Evolutionary conservation across 2,113 vertebrate species (phyloP).

Genomic region (Pelmatolapia mariae): DNA sequence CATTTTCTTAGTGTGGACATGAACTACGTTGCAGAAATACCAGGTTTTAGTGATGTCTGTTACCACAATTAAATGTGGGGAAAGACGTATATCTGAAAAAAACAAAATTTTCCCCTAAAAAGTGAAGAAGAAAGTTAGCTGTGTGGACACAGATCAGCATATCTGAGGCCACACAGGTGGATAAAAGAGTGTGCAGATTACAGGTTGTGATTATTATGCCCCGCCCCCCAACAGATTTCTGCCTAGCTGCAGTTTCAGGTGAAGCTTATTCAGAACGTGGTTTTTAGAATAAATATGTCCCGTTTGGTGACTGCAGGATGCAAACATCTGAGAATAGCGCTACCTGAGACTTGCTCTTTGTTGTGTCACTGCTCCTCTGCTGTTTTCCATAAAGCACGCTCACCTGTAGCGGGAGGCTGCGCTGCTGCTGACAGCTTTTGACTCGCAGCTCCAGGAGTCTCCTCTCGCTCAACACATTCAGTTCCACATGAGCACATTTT

Average conservation of each 20-base stretch:
- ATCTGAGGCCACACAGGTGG: accelerated
- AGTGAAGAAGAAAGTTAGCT: neutral
- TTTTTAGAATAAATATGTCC: neutral
- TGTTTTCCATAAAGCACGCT: neutral
- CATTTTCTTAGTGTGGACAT: neutral
- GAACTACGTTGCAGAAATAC: accelerated
- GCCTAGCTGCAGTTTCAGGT: neutral
- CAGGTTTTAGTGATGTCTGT: neutral
- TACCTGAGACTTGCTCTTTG: neutral
- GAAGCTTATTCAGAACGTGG: neutral
- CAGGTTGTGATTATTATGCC: accelerated
- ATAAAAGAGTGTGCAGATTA: neutral
- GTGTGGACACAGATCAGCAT: neutral
- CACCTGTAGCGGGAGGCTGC: accelerated
- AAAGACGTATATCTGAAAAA: neutral
- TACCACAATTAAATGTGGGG: accelerated
- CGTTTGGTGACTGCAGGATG: neutral
- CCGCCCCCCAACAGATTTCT: neutral
- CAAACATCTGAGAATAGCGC: neutral
- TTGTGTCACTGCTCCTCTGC: neutral
- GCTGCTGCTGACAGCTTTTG: neutral
- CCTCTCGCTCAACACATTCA: neutral
- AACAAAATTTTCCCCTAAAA: neutral
- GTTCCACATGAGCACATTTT: neutral
- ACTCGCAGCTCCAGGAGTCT: neutral